Conservation (phyloP, 1,140 invertebrate species). For the Microplitis mediator region DNA sequence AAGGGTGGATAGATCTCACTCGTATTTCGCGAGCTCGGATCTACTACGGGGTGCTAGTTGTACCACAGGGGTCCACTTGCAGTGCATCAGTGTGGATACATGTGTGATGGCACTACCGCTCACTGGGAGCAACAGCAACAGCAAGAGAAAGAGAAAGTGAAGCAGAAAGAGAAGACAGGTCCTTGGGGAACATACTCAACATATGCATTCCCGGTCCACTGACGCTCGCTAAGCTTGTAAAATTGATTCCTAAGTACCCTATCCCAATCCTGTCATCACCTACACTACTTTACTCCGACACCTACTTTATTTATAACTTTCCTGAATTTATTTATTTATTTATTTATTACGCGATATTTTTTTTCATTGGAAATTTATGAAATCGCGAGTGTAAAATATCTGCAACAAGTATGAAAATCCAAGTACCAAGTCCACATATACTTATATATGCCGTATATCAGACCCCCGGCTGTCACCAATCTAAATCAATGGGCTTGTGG, state of each 20-base stretch:
- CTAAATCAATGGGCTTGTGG: conserved; percentile 63
- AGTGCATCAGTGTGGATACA: conserved; percentile 18
- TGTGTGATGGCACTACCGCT: background rate
- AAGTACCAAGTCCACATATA: background rate
- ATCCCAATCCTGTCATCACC: conserved; percentile 39
- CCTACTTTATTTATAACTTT: conserved; percentile 39
- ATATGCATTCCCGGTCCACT: conserved; percentile 56
- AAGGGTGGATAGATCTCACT: conserved; percentile 30
- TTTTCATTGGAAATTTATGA: no score
- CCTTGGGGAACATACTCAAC: conserved; percentile 53
- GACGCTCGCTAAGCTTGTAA: conserved; percentile 45
- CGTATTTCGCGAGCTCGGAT: conserved; percentile 35
- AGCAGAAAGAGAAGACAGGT: conserved; percentile 33
- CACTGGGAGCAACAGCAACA: background rate
- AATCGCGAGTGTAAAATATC: background rate
- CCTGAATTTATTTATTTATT: background rate
- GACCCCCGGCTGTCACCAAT: conserved; percentile 52
- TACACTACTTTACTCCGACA: conserved; percentile 52
- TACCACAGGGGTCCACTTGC: conserved; percentile 57
- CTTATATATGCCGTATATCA: background rate
- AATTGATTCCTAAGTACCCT: conserved; percentile 61
- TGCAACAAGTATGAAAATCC: background rate
- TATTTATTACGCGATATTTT: background rate
- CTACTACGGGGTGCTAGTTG: conserved; percentile 33
- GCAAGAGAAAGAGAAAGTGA: no score